A percentile compares a stretch with the other conserved stretches of the same genome.
Conservation (phyloP, 1,140 invertebrate genomes). For the Cydia amplana region DNA sequence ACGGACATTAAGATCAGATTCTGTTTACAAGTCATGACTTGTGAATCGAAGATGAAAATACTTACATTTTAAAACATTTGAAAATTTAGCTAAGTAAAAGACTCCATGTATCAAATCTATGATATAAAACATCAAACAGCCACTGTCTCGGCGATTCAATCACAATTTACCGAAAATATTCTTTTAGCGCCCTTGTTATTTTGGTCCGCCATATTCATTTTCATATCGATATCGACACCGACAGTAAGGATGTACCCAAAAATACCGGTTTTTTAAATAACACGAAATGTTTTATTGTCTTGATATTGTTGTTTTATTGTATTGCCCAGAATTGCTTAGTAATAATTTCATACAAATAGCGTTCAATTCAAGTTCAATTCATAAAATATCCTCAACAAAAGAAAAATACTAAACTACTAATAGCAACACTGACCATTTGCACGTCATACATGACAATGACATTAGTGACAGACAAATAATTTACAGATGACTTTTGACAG, state of each 20-base stretch:
- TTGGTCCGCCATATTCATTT: constrained; percentile 76
- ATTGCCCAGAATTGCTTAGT: too few relatives aligned
- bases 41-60: constrained; percentile 16
- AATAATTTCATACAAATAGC: neutral
- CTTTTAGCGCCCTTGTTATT: constrained; percentile 79
- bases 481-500: too few relatives aligned
- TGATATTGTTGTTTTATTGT: neutral
- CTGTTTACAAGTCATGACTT: constrained; percentile 30
- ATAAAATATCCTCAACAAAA: too few relatives aligned
- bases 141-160: constrained; percentile 50
- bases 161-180: constrained; percentile 62
- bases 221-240: constrained; percentile 43
- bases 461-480: too few relatives aligned
- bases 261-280: neutral
- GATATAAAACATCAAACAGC: constrained; percentile 40
- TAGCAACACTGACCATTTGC: neutral
- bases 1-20: neutral
- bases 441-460: constrained; percentile 5
- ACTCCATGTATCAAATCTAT: constrained; percentile 1
- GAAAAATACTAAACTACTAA: too few relatives aligned
- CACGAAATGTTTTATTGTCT: neutral
- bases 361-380: too few relatives aligned
- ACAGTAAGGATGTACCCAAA: neutral
- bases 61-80: constrained; percentile 20
- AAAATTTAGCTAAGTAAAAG: constrained; percentile 7